Evolutionary conservation across 2,888 invertebrate species (phyloP).

Genomic region (Hemicrepidius hirtus): DNA sequence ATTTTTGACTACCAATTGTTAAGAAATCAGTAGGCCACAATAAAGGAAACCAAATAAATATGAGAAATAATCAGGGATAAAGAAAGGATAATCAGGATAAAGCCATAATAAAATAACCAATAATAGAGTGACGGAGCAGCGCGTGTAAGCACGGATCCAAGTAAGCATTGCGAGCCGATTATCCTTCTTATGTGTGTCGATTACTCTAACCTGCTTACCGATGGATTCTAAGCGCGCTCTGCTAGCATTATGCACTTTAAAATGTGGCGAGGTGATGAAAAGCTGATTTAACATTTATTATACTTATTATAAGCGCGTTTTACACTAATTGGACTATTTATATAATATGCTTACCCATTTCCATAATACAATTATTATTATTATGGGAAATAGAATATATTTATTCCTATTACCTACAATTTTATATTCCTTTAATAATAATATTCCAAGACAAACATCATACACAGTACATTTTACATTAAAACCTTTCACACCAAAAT

Average conservation of each 20-base stretch:
- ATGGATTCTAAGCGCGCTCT: conserved; percentile 50
- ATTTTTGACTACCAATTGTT: neutral
- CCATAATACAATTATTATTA: neutral
- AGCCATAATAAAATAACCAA: conserved; percentile 63
- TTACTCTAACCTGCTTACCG: conserved; percentile 62
- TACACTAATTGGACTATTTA: conserved; percentile 38
- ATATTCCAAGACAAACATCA: no score
- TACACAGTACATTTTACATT: no score
- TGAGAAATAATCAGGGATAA: conserved; percentile 58
- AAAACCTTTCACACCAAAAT: no score
- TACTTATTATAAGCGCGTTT: conserved; percentile 41
- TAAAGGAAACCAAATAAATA: conserved; percentile 37
- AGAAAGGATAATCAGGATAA: conserved; percentile 62
- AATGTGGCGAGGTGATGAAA: conserved; percentile 45
- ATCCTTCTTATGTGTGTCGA: conserved; percentile 64
- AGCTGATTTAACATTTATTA: conserved; percentile 47
- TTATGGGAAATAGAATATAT: neutral
- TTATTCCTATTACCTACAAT: neutral
- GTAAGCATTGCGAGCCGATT: conserved; percentile 59
- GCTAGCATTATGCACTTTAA: conserved; percentile 53
- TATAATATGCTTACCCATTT: conserved; percentile 15
- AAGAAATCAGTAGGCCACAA: neutral
- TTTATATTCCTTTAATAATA: neutral
- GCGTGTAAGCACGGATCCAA: conserved; percentile 55
- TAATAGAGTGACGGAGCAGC: conserved; percentile 58